Evolutionary conservation across 1,140 invertebrate species (phyloP).

Genomic region (Rhynchophorus ferrugineus): DNA sequence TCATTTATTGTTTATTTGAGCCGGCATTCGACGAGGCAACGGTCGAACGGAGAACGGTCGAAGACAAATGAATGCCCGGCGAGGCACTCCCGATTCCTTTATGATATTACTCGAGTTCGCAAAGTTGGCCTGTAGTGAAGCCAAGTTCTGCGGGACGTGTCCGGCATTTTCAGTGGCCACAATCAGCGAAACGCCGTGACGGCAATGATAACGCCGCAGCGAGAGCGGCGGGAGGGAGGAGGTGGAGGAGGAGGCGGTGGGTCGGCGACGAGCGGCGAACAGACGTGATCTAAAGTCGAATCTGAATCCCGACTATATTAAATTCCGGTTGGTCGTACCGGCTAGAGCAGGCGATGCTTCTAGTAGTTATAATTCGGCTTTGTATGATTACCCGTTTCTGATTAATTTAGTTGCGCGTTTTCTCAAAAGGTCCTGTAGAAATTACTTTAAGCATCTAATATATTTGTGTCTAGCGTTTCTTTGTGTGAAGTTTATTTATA

Average conservation of each 20-base stretch:
- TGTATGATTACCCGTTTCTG: neutral
- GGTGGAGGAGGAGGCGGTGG: neutral
- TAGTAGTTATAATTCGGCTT: neutral
- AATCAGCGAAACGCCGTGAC: constrained; percentile 28
- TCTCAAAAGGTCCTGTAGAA: too few relatives aligned
- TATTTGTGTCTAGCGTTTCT: too few relatives aligned
- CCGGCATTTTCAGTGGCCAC: constrained; percentile 28
- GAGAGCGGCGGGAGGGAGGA: neutral
- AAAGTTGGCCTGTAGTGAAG: constrained; percentile 20
- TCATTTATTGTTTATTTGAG: too few relatives aligned
- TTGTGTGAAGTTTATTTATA: too few relatives aligned
- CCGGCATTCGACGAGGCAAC: too few relatives aligned
- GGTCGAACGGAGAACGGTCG: neutral
- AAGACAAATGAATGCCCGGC: constrained; percentile 23
- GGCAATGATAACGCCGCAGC: constrained; percentile 24
- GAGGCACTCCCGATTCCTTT: constrained; percentile 24
- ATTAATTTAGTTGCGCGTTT: too few relatives aligned
- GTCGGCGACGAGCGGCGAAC: too few relatives aligned
- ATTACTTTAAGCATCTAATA: too few relatives aligned
- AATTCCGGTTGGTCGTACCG: neutral
- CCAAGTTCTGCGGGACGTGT: constrained; percentile 22
- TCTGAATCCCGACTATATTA: constrained; percentile 12
- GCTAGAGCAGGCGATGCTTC: neutral
- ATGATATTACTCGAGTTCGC: constrained; percentile 23
- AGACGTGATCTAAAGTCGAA: constrained; percentile 9